These are phyloP conservation scores for Tetanocera ferruginea DNA, from an alignment of 2,888 invertebrate species.

Conservation along the genomic window DNA sequence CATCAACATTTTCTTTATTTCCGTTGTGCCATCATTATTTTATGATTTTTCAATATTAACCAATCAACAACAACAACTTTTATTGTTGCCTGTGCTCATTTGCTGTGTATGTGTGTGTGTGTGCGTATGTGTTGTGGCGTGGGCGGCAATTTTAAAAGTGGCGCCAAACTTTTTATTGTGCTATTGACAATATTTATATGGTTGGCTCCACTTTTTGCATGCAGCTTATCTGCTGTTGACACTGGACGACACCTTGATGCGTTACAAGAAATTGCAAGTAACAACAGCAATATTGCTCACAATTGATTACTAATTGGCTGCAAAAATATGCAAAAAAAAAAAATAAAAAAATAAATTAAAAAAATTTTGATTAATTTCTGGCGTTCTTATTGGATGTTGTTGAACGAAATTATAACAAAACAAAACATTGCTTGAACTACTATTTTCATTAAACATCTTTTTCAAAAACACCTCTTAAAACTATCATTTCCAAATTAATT, in stretches of 20 bases:
- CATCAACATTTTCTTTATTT: background rate
- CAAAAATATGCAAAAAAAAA: conserved; percentile 44
- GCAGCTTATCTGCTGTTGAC: conserved; percentile 36
- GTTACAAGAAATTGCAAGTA: conserved; percentile 30
- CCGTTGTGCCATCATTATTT: conserved; percentile 26
- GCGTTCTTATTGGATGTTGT: conserved; percentile 54
- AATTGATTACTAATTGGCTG: conserved; percentile 28
- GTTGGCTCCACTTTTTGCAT: conserved; percentile 34
- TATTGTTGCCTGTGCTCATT: conserved; percentile 23
- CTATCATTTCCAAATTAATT: conserved; percentile 35
- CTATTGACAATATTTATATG: conserved; percentile 18
- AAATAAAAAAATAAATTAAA: too few relatives aligned
- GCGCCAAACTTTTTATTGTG: conserved; percentile 51
- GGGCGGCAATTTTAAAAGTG: conserved; percentile 53
- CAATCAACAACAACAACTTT: conserved; percentile 35
- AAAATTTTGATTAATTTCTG: conserved; percentile 58
- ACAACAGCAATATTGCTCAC: conserved; percentile 36
- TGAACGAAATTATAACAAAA: conserved; percentile 31
- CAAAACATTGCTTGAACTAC: conserved; percentile 26
- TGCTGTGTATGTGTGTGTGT: conserved; percentile 6
- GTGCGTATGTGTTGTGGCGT: conserved; percentile 14
- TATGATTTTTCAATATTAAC: conserved; percentile 42
- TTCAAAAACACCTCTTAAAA: conserved; percentile 40
- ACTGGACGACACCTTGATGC: conserved; percentile 45
- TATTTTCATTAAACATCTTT: conserved; percentile 26